Evolutionary conservation across 2,888 invertebrate species (phyloP), one percentile per base, ranked within the genome.

Genomic region (Rotaria sp.): DNA sequence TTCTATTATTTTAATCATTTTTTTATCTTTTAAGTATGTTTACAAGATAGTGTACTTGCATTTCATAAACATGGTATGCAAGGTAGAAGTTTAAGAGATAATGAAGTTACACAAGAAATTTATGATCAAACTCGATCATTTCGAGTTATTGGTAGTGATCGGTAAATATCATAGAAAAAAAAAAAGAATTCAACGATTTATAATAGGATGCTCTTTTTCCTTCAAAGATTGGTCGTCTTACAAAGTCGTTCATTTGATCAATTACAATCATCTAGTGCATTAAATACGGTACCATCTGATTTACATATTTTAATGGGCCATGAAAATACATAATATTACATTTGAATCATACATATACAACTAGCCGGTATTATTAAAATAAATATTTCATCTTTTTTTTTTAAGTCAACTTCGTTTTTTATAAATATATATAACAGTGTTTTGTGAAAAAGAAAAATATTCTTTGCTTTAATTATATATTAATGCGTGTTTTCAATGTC

Each of bases 21-120:
- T 85, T 89, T 89, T 88, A 18, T 88, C 88, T 88, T 93, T 92
- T 2, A 92, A 96, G 97, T 98, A 90, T 96, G 96, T 91, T 93
- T 98, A 89, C 95, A 95, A 88, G 98, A 99, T 92, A 96, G 97
- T 90, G 95, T 99, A 89, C 93, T 99, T 89, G 98, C 97, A 89
- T 99, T 99, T 93, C 97, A 99, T 92, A 95, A 95, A 88, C 95
- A 98, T 92, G 99, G 99, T n/a, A 91, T 91, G 90, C 91, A 91
- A 88, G 91, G 91, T 30, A 88, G 90, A 87, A 91, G 90, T 95
- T 99, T 93, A 95, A 96, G 93, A 97, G 97, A 87, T 41, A 85
- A 85, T 75, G 87, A 87, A 84, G 59, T 87, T 18, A 67, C 67
- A 35, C 67, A 67, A 67, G 67, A 67, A 67, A 21, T 67, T 3